Conservation (phyloP, 2,888 invertebrate genomes). For the Acanthosepion pharaonis region DNA sequence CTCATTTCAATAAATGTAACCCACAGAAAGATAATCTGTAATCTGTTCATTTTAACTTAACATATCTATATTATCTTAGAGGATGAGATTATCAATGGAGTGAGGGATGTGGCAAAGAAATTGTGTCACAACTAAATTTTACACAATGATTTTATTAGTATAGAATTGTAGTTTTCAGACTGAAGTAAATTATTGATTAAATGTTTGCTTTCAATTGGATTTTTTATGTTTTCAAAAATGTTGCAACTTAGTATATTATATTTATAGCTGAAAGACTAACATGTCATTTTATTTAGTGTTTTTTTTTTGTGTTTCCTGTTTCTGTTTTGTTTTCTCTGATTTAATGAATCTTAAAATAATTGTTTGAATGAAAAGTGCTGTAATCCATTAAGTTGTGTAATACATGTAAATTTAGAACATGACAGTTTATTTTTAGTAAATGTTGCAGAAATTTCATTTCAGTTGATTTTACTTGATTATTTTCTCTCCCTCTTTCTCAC, state of each 20-base stretch:
- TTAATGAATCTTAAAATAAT: slow-evolving; percentile 21
- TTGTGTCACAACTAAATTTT: too few species aligned
- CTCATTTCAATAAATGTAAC: too few species aligned
- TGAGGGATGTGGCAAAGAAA: too few species aligned
- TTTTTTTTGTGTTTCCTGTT: neutral
- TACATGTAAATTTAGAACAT: neutral
- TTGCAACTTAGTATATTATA: neutral
- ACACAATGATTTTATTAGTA: too few species aligned
- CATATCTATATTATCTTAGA: too few species aligned
- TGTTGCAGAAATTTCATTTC: neutral
- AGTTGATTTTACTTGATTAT: neutral
- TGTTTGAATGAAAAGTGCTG: neutral
- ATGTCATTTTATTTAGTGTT: neutral
- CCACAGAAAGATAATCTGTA: too few species aligned
- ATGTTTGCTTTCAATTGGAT: neutral
- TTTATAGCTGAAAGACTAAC: neutral
- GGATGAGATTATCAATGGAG: too few species aligned
- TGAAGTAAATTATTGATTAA: neutral
- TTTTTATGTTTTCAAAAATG: neutral
- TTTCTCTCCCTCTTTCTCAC: neutral
- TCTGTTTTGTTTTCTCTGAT: neutral
- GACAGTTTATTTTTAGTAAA: neutral
- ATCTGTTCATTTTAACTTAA: too few species aligned
- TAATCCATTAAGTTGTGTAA: neutral
- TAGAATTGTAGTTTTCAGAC: too few species aligned